Percentiles rank a stretch among this genome's conserved stretches.
These are phyloP conservation scores for Elegia similella DNA, from an alignment of 2,888 invertebrate genomes.

Conservation along the genomic window DNA sequence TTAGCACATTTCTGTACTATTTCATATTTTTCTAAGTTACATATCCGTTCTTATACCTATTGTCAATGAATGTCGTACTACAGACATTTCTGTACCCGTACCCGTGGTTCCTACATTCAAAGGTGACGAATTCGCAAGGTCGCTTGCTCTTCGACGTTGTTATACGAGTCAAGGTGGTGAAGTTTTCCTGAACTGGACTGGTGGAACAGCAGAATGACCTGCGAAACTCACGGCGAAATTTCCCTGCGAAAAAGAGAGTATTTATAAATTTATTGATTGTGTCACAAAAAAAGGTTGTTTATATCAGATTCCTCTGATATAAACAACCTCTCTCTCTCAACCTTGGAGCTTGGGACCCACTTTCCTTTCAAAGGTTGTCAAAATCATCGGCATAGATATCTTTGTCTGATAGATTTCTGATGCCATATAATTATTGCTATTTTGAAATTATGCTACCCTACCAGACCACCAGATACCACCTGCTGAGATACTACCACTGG, in stretches of 20 bases:
- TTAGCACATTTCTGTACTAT: too few species aligned
- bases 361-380: too few species aligned
- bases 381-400: too few species aligned
- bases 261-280: neutral
- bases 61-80: conserved; percentile 42
- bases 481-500: too few species aligned
- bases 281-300: too few species aligned
- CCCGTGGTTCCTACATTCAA: conserved; percentile 29
- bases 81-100: conserved; percentile 30
- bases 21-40: neutral
- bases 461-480: too few species aligned
- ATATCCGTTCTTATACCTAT: conserved; percentile 27
- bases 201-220: conserved; percentile 74
- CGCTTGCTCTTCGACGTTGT: conserved; percentile 48
- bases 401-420: too few species aligned
- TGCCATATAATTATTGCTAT: too few species aligned
- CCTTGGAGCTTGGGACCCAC: too few species aligned
- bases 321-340: too few species aligned
- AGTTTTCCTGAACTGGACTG: conserved; percentile 39
- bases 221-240: conserved; percentile 86
- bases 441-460: too few species aligned
- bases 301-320: too few species aligned
- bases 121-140: conserved; percentile 31
- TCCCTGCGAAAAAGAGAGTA: conserved; percentile 73
- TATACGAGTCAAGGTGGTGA: conserved; percentile 52